Conservation (phyloP, 2,888 invertebrate species). For the Pseudolycoriella hygida region DNA sequence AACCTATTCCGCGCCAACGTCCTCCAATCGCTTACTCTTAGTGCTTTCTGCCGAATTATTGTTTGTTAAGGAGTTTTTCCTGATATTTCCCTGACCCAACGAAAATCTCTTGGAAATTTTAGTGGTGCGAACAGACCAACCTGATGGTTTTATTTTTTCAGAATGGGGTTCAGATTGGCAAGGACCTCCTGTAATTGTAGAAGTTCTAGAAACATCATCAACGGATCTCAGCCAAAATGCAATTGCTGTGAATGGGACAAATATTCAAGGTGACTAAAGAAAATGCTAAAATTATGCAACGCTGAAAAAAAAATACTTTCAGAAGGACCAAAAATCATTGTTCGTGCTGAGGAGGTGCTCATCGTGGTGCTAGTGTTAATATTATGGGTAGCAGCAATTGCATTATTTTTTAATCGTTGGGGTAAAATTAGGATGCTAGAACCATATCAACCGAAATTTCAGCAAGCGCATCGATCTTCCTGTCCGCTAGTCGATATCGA, state of each 20-base stretch:
- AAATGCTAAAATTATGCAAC: too few species aligned
- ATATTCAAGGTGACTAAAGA: slow-evolving; percentile 3
- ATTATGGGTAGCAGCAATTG: slow-evolving; percentile 78
- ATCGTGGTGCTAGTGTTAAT: slow-evolving; percentile 71
- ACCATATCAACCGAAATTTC: slow-evolving; percentile 80
- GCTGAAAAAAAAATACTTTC: too few species aligned
- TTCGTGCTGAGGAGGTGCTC: slow-evolving; percentile 68
- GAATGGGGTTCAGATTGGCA: slow-evolving; percentile 28
- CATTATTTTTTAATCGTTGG: slow-evolving; percentile 86
- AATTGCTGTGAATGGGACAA: slow-evolving; percentile 7
- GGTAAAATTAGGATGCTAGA: slow-evolving; percentile 86
- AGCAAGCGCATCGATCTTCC: slow-evolving; percentile 64
- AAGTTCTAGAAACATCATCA: slow-evolving; percentile 24
- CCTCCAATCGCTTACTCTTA: too few species aligned
- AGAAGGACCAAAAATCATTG: slow-evolving; percentile 46
- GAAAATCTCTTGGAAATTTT: too few species aligned
- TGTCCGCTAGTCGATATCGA: slow-evolving; percentile 45
- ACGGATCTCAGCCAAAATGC: slow-evolving; percentile 13
- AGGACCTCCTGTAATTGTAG: slow-evolving; percentile 26
- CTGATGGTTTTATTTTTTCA: too few species aligned
- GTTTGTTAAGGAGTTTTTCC: too few species aligned
- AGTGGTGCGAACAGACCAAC: too few species aligned
- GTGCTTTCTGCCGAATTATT: too few species aligned
- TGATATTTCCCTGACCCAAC: too few species aligned
- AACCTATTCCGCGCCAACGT: too few species aligned